phyloP scores from a whole-genome alignment of 1,140 invertebrate genomes.

The Drosophila yakuba region DNA sequence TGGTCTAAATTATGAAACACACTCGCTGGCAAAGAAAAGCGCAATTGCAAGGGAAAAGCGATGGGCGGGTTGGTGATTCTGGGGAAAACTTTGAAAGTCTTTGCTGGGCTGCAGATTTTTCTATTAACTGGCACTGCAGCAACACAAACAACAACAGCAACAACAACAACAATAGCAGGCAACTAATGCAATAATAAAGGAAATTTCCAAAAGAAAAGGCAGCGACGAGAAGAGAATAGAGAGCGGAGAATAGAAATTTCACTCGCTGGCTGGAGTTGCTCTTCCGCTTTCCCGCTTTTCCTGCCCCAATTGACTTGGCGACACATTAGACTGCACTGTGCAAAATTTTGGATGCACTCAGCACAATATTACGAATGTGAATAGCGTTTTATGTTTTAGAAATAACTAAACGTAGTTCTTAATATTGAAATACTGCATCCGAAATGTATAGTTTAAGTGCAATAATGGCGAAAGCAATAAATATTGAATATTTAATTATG shows the following conservation, averaged over 20 bases:
- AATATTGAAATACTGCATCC: no score
- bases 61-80: background rate
- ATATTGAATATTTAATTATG: no score
- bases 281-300: slow-evolving; percentile 22
- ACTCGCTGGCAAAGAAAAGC: slow-evolving; percentile 49
- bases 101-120: slow-evolving; percentile 71
- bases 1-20: slow-evolving; percentile 70
- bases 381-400: no score
- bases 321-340: slow-evolving; percentile 11
- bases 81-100: slow-evolving; percentile 62
- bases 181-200: slow-evolving; percentile 71
- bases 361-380: no score
- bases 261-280: slow-evolving; percentile 19
- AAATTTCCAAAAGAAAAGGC: slow-evolving; percentile 42
- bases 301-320: slow-evolving; percentile 23
- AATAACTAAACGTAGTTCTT: no score
- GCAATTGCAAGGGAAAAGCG: slow-evolving; percentile 16
- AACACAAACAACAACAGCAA: slow-evolving; percentile 11
- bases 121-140: slow-evolving; percentile 66
- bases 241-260: slow-evolving; percentile 27
- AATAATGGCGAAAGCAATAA: no score
- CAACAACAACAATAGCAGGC: slow-evolving; percentile 21
- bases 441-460: no score
- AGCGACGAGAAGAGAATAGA: slow-evolving; percentile 14
- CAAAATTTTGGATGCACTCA: background rate